phyloP scores from a whole-genome alignment of 1,140 invertebrate genomes.

The Solen grandis region DNA sequence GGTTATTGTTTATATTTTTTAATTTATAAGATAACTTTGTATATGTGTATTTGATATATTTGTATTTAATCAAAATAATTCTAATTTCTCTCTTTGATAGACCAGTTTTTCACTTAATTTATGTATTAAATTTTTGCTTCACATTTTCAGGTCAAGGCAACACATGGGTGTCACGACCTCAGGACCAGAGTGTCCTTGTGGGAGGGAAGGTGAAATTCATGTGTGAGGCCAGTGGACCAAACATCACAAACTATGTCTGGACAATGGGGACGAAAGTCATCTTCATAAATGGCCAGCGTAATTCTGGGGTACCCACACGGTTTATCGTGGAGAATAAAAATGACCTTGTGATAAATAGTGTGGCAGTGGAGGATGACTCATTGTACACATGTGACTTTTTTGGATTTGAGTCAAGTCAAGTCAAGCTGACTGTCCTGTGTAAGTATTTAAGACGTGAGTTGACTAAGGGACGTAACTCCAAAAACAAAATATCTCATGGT shows the following conservation, averaged over 20 bases:
- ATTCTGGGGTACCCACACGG: background rate
- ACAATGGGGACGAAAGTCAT: conserved; percentile 22
- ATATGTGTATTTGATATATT: too few relatives aligned
- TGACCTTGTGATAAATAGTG: conserved; percentile 50
- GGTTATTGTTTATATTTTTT: too few relatives aligned
- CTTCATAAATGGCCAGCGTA: conserved; percentile 21
- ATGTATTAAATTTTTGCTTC: too few relatives aligned
- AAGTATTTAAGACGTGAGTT: conserved; percentile 22
- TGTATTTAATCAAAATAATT: too few relatives aligned
- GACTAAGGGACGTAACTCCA: too few relatives aligned
- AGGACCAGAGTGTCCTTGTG: conserved; percentile 19
- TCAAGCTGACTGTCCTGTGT: conserved; percentile 57
- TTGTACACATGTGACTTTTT: conserved; percentile 51
- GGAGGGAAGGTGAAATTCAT: conserved; percentile 19
- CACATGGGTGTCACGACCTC: conserved; percentile 38
- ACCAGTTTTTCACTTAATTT: too few relatives aligned
- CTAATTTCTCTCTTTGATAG: too few relatives aligned
- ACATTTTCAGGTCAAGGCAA: conserved; percentile 6
- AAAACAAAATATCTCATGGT: too few relatives aligned
- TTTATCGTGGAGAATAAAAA: conserved; percentile 29
- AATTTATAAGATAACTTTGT: too few relatives aligned
- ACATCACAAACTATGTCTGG: conserved; percentile 14
- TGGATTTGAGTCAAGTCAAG: conserved; percentile 44
- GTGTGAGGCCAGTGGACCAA: conserved; percentile 10
- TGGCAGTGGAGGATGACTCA: conserved; percentile 42